Evolutionary conservation across 2,888 invertebrate genomes (phyloP).

Genomic region (Acleris cristana): DNA sequence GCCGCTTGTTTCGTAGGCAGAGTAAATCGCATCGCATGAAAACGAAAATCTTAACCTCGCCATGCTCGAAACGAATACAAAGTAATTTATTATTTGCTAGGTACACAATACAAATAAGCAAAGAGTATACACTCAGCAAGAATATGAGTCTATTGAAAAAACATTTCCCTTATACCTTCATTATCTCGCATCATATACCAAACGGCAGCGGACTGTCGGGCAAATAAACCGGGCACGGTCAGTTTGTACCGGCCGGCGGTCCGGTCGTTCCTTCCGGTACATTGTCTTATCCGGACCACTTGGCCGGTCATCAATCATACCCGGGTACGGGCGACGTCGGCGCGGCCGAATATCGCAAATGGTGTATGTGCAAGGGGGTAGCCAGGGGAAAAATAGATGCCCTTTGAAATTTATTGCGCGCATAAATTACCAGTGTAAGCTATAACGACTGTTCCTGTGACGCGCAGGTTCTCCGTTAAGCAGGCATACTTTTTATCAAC

Average conservation of each 20-base stretch:
- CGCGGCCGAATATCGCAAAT: conserved; percentile 41
- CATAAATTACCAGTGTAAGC: conserved; percentile 16
- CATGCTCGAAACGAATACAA: too few relatives aligned
- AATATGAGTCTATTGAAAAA: conserved; percentile 29
- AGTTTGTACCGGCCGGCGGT: conserved; percentile 45
- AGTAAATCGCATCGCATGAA: too few relatives aligned
- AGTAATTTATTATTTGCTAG: neutral
- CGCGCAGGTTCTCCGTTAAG: neutral
- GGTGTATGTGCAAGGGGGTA: conserved; percentile 22
- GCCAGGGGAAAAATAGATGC: conserved; percentile 20
- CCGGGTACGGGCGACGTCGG: conserved; percentile 43
- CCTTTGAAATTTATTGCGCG: conserved; percentile 23
- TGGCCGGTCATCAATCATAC: conserved; percentile 57
- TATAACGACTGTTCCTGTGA: conserved; percentile 8
- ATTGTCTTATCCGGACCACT: conserved; percentile 70
- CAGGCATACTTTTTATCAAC: neutral
- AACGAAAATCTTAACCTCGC: too few relatives aligned
- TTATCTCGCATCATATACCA: conserved; percentile 46
- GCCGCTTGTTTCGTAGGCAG: too few relatives aligned
- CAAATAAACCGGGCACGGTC: conserved; percentile 40
- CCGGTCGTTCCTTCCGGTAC: conserved; percentile 44
- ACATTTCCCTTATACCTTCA: conserved; percentile 38
- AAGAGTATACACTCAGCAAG: conserved; percentile 6
- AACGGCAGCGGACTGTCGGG: conserved; percentile 31
- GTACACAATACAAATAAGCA: neutral